These are phyloP conservation scores for Pogona vitticeps DNA, from an alignment of 2,113 vertebrate species.

Conservation along the genomic window DNA sequence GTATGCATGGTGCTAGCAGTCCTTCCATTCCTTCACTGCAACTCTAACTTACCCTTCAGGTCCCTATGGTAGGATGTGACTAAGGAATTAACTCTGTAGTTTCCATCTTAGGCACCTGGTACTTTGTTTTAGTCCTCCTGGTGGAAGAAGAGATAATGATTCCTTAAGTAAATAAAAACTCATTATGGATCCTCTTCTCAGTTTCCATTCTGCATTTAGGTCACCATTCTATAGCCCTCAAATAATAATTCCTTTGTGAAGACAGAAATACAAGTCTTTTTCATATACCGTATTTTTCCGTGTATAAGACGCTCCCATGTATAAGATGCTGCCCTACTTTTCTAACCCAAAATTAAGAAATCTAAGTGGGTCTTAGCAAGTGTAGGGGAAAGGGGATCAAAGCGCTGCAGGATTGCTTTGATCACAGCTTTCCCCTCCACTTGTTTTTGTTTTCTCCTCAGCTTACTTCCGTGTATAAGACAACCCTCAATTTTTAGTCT, in stretches of 20 bases:
- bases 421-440: too few species aligned
- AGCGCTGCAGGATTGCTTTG: too few species aligned
- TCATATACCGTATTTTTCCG: too few species aligned
- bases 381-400: too few species aligned
- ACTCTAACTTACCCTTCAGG: neutral
- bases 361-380: too few species aligned
- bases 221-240: neutral
- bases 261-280: neutral
- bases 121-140: neutral
- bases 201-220: neutral
- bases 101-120: neutral
- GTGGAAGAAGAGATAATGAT: neutral
- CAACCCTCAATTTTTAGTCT: too few species aligned
- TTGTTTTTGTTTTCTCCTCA: too few species aligned
- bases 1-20: neutral
- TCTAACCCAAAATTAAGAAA: too few species aligned
- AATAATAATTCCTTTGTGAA: neutral
- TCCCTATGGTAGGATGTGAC: neutral
- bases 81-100: neutral
- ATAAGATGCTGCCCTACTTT: too few species aligned
- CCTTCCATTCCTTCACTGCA: neutral
- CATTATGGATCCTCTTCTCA: neutral
- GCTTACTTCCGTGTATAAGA: too few species aligned
- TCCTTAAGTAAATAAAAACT: neutral
- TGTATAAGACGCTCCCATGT: too few species aligned